Evolutionary conservation across 2,888 invertebrate genomes (phyloP).

Genomic region (Melanophora roralis): DNA sequence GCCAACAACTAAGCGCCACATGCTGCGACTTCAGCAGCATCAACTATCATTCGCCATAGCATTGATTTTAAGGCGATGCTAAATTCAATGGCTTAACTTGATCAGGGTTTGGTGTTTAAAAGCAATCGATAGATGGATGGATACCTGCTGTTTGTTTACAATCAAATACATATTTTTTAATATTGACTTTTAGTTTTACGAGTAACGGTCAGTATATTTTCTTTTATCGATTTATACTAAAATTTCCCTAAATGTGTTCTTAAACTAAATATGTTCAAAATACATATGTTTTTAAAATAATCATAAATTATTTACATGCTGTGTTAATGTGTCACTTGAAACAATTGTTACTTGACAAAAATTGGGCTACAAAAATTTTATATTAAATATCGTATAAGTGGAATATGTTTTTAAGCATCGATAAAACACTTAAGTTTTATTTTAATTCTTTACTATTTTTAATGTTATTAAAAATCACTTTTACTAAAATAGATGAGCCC

Average conservation of each 20-base stretch:
- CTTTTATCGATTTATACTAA: conserved; percentile 12
- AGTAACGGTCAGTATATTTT: background rate
- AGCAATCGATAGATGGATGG: background rate
- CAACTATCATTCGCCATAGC: background rate
- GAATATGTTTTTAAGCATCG: background rate
- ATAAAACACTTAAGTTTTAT: conserved; percentile 1
- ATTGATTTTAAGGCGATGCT: background rate
- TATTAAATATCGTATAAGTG: background rate
- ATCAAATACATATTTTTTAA: conserved; percentile 24
- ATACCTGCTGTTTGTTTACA: conserved; percentile 39
- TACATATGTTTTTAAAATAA: too few relatives aligned
- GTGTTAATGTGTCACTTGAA: background rate
- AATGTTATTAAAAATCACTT: background rate
- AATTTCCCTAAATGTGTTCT: background rate
- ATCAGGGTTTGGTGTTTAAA: conserved; percentile 1
- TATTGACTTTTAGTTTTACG: background rate
- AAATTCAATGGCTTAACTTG: background rate
- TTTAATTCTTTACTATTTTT: conserved; percentile 4
- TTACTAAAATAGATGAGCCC: too few relatives aligned
- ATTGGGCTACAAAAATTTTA: background rate
- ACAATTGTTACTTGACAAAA: background rate
- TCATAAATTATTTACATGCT: background rate
- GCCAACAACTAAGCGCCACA: conserved; percentile 37
- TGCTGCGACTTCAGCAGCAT: background rate
- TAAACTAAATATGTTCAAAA: too few relatives aligned